Conservation (phyloP, 2,888 invertebrate species). For the Patella caerulea region DNA sequence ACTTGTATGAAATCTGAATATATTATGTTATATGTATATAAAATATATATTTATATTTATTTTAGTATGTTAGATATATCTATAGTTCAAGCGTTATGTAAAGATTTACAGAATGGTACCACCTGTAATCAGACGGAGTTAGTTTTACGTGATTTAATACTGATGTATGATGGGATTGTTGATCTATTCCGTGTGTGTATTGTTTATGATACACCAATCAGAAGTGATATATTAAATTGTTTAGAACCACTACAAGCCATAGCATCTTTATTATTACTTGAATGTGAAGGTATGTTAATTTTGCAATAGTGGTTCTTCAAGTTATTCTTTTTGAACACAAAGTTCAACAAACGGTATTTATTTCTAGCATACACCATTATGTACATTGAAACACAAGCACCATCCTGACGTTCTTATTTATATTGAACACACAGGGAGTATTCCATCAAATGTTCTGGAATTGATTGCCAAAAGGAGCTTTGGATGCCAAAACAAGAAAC, state of each 20-base stretch:
- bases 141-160: conserved; percentile 60
- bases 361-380: no score
- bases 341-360: no score
- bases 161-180: conserved; percentile 57
- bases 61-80: conserved; percentile 59
- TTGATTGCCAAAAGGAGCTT: no score
- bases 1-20: no score
- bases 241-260: conserved; percentile 52
- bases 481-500: no score
- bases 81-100: conserved; percentile 55
- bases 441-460: no score
- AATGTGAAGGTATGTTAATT: conserved; percentile 49
- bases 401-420: no score
- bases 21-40: no score
- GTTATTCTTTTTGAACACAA: no score
- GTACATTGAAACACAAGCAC: no score
- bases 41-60: conserved; percentile 9
- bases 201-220: conserved; percentile 50
- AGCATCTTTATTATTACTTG: conserved; percentile 57
- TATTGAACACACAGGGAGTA: no score
- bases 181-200: conserved; percentile 53
- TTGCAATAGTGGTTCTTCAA: no score
- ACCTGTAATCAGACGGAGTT: conserved; percentile 49
- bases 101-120: conserved; percentile 45
- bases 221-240: conserved; percentile 55